phyloP scores from a whole-genome alignment of 2,797 vertebrate species.

The Aldrovandia affinis region DNA sequence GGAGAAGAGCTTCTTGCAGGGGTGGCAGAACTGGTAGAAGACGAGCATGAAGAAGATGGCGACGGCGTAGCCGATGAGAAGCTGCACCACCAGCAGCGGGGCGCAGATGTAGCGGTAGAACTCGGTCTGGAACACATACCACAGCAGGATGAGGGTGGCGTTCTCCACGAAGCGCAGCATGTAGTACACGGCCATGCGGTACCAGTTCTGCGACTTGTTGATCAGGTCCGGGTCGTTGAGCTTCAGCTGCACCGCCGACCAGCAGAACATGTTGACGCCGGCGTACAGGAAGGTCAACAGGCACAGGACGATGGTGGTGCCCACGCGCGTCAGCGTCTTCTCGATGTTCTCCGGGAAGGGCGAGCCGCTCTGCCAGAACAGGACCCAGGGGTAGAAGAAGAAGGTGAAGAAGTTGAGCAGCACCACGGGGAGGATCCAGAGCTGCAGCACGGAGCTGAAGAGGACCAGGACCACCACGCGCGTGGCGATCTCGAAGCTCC shows the following conservation, averaged over 20 bases:
- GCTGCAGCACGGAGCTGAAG: constrained; percentile 78
- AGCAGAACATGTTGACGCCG: constrained; percentile 84
- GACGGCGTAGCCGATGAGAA: constrained; percentile 74
- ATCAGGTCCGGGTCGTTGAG: constrained; percentile 78
- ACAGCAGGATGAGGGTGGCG: constrained; percentile 74
- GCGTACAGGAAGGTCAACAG: constrained; percentile 80
- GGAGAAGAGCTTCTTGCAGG: constrained; percentile 81
- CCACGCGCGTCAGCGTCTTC: constrained; percentile 76
- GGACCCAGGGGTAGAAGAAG: constrained; percentile 78
- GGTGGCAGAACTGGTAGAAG: constrained; percentile 82
- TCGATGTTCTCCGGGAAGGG: constrained; percentile 82
- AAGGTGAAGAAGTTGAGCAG: constrained; percentile 74
- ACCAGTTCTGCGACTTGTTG: constrained; percentile 82
- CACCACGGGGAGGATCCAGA: constrained; percentile 71
- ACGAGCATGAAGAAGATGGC: constrained; percentile 79
- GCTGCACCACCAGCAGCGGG: constrained; percentile 73
- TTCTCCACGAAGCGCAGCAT: constrained; percentile 78
- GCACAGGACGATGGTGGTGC: constrained; percentile 76
- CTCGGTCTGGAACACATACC: constrained; percentile 77
- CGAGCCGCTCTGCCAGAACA: constrained; percentile 77
- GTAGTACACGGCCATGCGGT: constrained; percentile 73
- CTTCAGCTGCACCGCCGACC: constrained; percentile 80
- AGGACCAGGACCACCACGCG: constrained; percentile 78
- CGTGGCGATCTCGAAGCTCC: constrained; percentile 80
- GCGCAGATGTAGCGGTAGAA: constrained; percentile 76